A percentile compares a stretch with the other conserved stretches of the same genome.
phyloP scores from a whole-genome alignment of 2,797 vertebrate species.

The Lepus oiostolus region DNA sequence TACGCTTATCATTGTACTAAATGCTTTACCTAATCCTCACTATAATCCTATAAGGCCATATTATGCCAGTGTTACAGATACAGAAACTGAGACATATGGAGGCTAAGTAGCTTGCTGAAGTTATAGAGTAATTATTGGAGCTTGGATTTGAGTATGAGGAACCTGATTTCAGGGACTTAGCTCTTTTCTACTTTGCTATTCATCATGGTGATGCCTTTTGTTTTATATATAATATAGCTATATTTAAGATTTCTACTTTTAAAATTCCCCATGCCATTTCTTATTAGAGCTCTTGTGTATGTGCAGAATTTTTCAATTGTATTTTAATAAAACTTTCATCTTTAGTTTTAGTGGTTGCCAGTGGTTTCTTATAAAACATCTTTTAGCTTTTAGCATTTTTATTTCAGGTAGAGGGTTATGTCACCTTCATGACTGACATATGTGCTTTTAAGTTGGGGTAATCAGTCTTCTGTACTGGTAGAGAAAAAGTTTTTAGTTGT shows the following conservation, averaged over 20 bases:
- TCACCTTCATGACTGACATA: background rate
- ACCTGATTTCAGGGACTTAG: background rate
- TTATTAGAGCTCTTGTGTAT: background rate
- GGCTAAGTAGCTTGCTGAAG: background rate
- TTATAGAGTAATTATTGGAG: background rate
- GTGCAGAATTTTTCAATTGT: slow-evolving; percentile 45
- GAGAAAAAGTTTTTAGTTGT: background rate
- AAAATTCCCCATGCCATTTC: background rate
- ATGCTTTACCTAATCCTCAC: background rate
- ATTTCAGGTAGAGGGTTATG: background rate
- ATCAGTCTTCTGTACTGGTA: background rate
- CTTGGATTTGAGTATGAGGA: background rate
- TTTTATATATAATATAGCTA: background rate
- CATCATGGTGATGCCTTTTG: background rate
- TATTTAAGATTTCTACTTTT: background rate
- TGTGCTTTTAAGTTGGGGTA: background rate
- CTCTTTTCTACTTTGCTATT: background rate
- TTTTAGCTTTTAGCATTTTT: slow-evolving; percentile 21
- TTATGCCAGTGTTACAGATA: background rate
- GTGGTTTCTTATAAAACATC: slow-evolving; percentile 33
- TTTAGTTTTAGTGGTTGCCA: background rate
- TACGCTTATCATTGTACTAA: background rate
- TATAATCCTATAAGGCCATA: background rate
- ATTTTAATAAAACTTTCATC: background rate
- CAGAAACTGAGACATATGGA: background rate